Conservation (phyloP, 2,888 invertebrate genomes). For the Lutraria lutraria region DNA sequence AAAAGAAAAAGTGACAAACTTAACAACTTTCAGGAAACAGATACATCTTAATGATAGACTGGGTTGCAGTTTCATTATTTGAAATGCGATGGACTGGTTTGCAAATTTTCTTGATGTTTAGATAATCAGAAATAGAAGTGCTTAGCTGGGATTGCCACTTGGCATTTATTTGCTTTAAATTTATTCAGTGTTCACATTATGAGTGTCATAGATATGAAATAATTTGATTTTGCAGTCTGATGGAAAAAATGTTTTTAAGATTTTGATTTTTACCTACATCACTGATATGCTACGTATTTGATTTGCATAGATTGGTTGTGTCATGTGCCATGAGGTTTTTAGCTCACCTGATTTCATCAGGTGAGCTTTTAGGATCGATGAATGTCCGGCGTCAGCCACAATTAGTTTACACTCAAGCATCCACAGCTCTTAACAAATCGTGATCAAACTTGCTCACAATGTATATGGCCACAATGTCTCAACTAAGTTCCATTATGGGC, state of each 20-base stretch:
- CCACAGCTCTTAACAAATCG: no score
- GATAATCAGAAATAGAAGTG: neutral
- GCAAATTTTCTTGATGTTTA: neutral
- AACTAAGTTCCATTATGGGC: no score
- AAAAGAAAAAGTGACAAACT: neutral
- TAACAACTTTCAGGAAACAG: neutral
- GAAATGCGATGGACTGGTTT: neutral
- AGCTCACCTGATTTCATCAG: no score
- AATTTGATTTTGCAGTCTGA: constrained; percentile 6
- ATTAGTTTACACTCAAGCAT: no score
- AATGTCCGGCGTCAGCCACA: no score
- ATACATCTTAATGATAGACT: neutral
- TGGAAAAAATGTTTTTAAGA: neutral
- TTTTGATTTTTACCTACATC: neutral
- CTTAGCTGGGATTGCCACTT: neutral
- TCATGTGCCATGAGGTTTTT: neutral
- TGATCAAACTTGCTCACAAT: no score
- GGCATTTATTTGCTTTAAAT: neutral
- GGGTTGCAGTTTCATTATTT: neutral
- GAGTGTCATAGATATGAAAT: neutral
- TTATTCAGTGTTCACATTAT: neutral
- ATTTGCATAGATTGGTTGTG: neutral
- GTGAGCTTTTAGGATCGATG: no score
- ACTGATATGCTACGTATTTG: neutral
- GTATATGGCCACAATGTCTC: no score